Evolutionary conservation across 2,113 vertebrate genomes (phyloP), one percentile per base, ranked within the genome.

Genomic region (Hippocampus comes): DNA sequence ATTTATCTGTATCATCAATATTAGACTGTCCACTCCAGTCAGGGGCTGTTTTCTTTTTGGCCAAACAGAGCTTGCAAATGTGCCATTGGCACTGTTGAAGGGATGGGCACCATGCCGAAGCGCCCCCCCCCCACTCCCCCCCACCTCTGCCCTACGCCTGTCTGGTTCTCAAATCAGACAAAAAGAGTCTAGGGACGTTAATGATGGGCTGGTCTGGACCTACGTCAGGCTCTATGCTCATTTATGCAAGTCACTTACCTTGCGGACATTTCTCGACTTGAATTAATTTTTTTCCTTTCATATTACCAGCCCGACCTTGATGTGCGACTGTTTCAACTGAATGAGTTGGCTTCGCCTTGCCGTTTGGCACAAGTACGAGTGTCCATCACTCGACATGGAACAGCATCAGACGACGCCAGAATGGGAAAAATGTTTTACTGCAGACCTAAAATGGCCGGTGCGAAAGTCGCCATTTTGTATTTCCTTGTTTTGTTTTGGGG

Each of bases 381-480:
- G 78, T 78, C 72, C 63, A 57, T 80, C 72, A 72, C 73, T 72
- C 43, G 68, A 1, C 17, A 73, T 20, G 21, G 17, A 76, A 53
- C 68, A 73, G 69, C 67, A 43, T 72, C 59, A 8, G 55, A 49
- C 79, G 49, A 53, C 59, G 46, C 63, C 65, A 25, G 48, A 55
- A 64, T 83, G 38, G 2, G 9, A 55, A 71, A 65, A 71, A 75
- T 75, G 74, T 68, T 78, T 76, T 78, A 64, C 81, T 76, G 68
- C 57, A 68, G 78, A 84, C 81, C 82, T 92, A 92, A 92, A 90
- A 93, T 93, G 91, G 91, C 90, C 78, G 92, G 89, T 78, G 72
- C 21, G 51, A 53, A 15, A n/a, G 86, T 79, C 79, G 90, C 92
- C 92, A 93, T 93, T 92, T 93, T 92, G 91, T 92, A 88, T 86